Conservation (phyloP, 1,140 invertebrate genomes). For the Drosophila sp. region DNA sequence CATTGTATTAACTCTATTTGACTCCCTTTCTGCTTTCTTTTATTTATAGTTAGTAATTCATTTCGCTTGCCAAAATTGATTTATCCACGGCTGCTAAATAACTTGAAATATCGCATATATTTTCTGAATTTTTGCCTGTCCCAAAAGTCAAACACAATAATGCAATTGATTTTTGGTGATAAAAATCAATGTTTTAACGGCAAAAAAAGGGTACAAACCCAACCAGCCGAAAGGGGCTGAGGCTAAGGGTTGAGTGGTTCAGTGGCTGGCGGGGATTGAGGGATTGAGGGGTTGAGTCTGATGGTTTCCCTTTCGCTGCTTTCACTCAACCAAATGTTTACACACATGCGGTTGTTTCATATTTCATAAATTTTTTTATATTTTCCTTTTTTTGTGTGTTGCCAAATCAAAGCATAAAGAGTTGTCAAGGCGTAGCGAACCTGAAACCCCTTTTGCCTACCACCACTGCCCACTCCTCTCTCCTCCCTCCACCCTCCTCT, state of each 20-base stretch:
- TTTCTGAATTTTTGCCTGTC: constrained; percentile 28
- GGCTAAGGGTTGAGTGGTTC: constrained; percentile 31
- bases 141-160: constrained; percentile 70
- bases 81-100: constrained; percentile 65
- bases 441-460: constrained; percentile 42
- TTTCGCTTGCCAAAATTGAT: constrained; percentile 65
- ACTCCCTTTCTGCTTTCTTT: background rate
- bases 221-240: constrained; percentile 22
- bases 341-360: constrained; percentile 83
- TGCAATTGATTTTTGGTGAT: constrained; percentile 81
- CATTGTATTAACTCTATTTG: background rate
- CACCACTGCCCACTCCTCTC: too few species aligned
- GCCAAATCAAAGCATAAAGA: constrained; percentile 76
- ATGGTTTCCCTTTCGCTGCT: constrained; percentile 23
- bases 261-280: constrained; percentile 1
- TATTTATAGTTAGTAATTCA: constrained; percentile 31
- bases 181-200: constrained; percentile 77
- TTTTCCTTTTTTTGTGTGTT: constrained; percentile 26
- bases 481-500: too few species aligned
- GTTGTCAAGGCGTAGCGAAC: constrained; percentile 75
- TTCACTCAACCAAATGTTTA: constrained; percentile 65
- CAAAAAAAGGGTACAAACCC: constrained; percentile 49
- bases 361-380: constrained; percentile 67
- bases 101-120: constrained; percentile 45
- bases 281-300: background rate